Percentiles rank a stretch among this genome's conserved stretches.
phyloP scores from a whole-genome alignment of 2,113 vertebrate genomes.

The Grammomys surdaster region DNA sequence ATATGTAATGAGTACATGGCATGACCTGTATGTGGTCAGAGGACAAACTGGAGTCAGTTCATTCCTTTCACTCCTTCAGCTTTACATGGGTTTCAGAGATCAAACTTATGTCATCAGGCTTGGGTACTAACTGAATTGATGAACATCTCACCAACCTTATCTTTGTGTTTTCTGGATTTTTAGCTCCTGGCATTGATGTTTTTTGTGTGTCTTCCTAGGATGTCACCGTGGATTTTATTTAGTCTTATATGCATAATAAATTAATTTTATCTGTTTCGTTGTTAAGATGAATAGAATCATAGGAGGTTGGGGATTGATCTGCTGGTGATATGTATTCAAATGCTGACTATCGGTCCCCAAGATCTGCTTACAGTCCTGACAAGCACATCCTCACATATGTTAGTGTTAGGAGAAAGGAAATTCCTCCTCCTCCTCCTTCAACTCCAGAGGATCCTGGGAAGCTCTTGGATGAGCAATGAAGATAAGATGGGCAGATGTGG shows the following conservation, averaged over 20 bases:
- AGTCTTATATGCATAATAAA: constrained; percentile 9
- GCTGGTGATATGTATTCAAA: too few species aligned
- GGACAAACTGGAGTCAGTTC: background rate
- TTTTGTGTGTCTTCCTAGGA: background rate
- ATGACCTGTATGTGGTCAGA: background rate
- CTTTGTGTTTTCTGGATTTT: background rate
- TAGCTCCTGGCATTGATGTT: background rate
- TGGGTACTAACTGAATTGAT: background rate
- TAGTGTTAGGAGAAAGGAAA: background rate
- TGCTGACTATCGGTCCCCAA: too few species aligned
- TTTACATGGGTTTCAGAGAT: background rate
- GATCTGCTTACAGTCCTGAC: too few species aligned
- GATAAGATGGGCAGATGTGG: background rate
- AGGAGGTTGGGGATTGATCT: background rate
- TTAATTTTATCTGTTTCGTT: constrained; percentile 45
- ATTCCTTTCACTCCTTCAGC: too few species aligned
- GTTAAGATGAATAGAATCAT: background rate
- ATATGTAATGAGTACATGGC: too few species aligned
- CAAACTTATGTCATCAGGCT: background rate
- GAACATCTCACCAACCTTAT: background rate
- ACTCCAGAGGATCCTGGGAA: background rate
- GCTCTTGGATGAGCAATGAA: background rate
- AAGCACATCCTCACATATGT: too few species aligned
- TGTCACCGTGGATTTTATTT: constrained; percentile 17
- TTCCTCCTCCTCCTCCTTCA: background rate